Percentiles rank a stretch among this genome's conserved stretches.
Evolutionary conservation across 2,888 invertebrate species (phyloP).

Genomic region (Phoenoteleia sp.): DNA sequence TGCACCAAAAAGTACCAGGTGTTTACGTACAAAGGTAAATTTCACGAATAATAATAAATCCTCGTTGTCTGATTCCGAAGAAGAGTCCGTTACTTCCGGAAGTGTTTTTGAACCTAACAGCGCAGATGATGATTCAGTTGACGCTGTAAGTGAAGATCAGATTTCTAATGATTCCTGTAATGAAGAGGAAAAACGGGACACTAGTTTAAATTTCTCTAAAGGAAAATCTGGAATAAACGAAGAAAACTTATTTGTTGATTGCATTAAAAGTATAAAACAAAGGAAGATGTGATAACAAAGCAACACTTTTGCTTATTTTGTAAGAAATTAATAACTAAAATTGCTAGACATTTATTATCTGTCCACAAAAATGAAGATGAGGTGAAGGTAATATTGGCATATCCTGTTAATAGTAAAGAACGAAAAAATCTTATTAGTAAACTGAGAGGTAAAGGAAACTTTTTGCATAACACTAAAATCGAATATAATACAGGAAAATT

Average conservation of each 20-base stretch:
- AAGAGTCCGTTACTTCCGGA: too few relatives aligned
- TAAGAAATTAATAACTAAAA: background rate
- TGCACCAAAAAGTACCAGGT: too few relatives aligned
- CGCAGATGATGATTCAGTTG: too few relatives aligned
- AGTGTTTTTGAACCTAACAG: too few relatives aligned
- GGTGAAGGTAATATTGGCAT: background rate
- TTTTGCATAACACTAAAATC: constrained; percentile 66
- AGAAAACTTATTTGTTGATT: background rate
- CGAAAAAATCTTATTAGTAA: background rate
- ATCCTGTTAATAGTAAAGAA: background rate
- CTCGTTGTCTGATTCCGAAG: too few relatives aligned
- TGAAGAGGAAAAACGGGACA: too few relatives aligned
- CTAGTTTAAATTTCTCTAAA: too few relatives aligned
- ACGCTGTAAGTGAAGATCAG: too few relatives aligned
- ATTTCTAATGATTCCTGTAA: too few relatives aligned
- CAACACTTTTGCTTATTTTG: constrained; percentile 19
- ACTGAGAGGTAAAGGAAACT: constrained; percentile 58
- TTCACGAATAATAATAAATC: too few relatives aligned
- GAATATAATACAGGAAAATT: constrained; percentile 70
- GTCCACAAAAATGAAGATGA: constrained; percentile 4
- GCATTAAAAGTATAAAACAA: background rate
- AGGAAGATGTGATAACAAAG: too few relatives aligned
- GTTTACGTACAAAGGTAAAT: too few relatives aligned
- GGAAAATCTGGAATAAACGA: background rate
- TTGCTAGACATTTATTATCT: constrained; percentile 1